A percentile compares a stretch with the other conserved stretches of the same genome.
Conservation (phyloP, 2,888 invertebrate species). For the Ischnura elegans region DNA sequence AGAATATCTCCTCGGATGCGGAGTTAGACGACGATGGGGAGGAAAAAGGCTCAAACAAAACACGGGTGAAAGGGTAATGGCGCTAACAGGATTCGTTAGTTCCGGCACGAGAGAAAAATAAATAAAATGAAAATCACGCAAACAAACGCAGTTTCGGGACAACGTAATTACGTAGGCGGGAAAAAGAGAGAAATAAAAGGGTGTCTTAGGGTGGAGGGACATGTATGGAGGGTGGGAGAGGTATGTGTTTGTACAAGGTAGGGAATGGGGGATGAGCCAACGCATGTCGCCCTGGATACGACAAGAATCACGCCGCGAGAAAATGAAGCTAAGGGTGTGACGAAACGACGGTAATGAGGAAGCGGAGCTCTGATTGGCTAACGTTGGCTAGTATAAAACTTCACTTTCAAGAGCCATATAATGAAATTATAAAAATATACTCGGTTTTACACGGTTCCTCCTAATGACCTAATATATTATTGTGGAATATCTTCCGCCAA, state of each 20-base stretch:
- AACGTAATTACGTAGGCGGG: not conserved
- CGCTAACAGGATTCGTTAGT: slow-evolving; percentile 20
- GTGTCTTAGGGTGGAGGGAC: not conserved
- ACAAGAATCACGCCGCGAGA: not conserved
- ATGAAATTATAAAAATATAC: too few species aligned
- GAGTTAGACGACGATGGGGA: not conserved
- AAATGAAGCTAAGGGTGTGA: not conserved
- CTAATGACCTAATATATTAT: too few species aligned
- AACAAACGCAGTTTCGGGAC: not conserved
- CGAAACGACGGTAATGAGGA: not conserved
- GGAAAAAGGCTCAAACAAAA: not conserved
- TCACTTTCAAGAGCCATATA: too few species aligned
- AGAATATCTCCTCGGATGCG: not conserved
- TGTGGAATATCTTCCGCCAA: too few species aligned
- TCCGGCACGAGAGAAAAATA: not conserved
- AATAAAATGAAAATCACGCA: not conserved
- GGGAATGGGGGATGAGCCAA: not conserved
- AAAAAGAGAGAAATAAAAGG: not conserved
- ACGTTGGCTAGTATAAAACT: too few species aligned
- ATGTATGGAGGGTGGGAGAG: not conserved
- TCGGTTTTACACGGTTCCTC: too few species aligned
- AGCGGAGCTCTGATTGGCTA: not conserved
- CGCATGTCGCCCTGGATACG: not conserved
- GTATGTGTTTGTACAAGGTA: too few species aligned
- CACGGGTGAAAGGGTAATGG: not conserved